Base-by-base conservation (phyloP, 1,140 invertebrate species). In the Drosophila trapezifrons region DNA sequence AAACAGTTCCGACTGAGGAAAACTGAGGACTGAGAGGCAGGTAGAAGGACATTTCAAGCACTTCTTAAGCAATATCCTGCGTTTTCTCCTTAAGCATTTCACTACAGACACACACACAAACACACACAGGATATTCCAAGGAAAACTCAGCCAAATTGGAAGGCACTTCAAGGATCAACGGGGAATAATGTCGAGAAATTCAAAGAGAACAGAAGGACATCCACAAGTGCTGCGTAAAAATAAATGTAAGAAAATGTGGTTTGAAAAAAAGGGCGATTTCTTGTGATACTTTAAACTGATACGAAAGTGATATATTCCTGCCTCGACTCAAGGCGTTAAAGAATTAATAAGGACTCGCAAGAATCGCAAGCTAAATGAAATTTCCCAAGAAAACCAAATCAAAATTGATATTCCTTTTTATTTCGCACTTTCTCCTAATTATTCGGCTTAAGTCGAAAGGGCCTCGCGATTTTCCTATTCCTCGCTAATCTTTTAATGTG, bases 401-500 rank as follows among this genome's bases (percentile, higher is more conserved):
- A 1, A 35, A 54, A 52, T 43, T 15, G 25, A 58, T 29, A 40
- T 27, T 59, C 8, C 17, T 1, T 29, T n/a, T 57, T 13, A 38
- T 27, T 58, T 38, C 9, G 17, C 51, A 27, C 25, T 27, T 18
- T 13, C 35, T 43, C n/a, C 55, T 76, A 78, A 72, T 72, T 79
- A 72, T 76, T 65, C 17, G 17, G 4, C 20, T 8, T 45, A 66
- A 62, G 42, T 25, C 25, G 18, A 3, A 29, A 35, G 32, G 57
- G 25, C 18, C 18, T 20, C 9, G 32, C 4, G 45, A 29, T 71
- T 52, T 38, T 32, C 7, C 18, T 10, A 52, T 38, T 73, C 25
- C 55, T 46, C 35, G 67, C 42, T 71, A 58, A 76, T 58, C 54
- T 51, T 80, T 84, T 87, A 89, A 86, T 86, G 79, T 75, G 52